These are phyloP conservation scores for Aeoliscus strigatus DNA, from an alignment of 2,797 vertebrate genomes.

Conservation along the genomic window DNA sequence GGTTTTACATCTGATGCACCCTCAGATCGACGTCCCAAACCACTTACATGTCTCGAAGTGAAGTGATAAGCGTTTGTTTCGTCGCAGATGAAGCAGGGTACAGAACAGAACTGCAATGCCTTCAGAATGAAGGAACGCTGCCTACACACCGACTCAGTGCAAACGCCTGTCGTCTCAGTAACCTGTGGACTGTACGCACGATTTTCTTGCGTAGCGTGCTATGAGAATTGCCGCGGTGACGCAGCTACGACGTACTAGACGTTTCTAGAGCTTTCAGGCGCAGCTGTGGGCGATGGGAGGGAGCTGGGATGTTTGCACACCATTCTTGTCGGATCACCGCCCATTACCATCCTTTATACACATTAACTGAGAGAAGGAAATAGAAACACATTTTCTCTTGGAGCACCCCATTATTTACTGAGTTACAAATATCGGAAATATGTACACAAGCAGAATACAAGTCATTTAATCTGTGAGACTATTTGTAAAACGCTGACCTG, in stretches of 20 bases:
- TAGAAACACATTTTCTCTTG: no score
- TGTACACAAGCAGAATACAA: no score
- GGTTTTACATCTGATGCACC: constrained; percentile 2
- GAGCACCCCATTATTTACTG: no score
- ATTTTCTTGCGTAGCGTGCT: constrained; percentile 39
- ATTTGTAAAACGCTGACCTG: no score
- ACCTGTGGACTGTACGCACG: constrained; percentile 26
- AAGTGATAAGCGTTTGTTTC: constrained; percentile 16
- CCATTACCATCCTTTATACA: no score
- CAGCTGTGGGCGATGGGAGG: constrained; percentile 71
- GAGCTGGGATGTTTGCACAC: no score
- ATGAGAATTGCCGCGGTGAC: constrained; percentile 51
- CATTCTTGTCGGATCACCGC: no score
- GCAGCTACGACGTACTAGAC: constrained; percentile 51
- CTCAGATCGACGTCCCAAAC: background rate
- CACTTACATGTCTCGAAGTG: constrained; percentile 64
- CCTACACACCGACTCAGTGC: constrained; percentile 25
- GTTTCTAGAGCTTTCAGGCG: constrained; percentile 69
- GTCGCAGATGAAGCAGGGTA: constrained; percentile 4
- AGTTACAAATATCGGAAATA: no score
- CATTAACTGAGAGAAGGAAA: background rate
- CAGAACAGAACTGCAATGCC: background rate
- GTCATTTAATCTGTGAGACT: no score
- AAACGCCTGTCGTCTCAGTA: constrained; percentile 38
- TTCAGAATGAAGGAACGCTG: constrained; percentile 15